These are phyloP conservation scores for Sebastes elongatus DNA, from an alignment of 2,797 vertebrate genomes.

Conservation along the genomic window DNA sequence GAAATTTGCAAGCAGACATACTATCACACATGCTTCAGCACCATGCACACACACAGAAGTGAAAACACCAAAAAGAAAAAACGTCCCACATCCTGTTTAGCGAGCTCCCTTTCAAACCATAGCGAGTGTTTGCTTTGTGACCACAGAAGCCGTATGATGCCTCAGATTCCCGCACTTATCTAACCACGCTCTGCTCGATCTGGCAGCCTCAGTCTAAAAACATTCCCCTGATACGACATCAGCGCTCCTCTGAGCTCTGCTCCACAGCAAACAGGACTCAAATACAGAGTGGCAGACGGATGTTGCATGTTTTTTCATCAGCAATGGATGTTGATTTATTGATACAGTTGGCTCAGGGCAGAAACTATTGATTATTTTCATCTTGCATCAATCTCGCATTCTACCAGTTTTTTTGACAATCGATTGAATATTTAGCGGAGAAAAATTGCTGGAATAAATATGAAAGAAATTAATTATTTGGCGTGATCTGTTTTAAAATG, in stretches of 20 bases:
- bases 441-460: neutral
- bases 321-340: neutral
- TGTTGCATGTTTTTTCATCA: neutral
- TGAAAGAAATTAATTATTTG: neutral
- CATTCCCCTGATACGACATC: constrained; percentile 36
- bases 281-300: neutral
- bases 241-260: constrained; percentile 8
- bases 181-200: constrained; percentile 28
- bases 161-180: constrained; percentile 36
- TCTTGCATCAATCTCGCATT: neutral
- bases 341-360: neutral
- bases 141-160: constrained; percentile 34
- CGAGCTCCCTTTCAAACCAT: constrained; percentile 15
- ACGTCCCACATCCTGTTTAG: constrained; percentile 47
- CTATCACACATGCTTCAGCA: constrained; percentile 6
- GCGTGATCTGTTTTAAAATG: neutral
- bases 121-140: constrained; percentile 30
- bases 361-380: neutral
- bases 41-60: neutral
- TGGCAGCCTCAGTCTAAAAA: constrained; percentile 29
- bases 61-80: constrained; percentile 20
- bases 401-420: neutral
- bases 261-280: constrained; percentile 17
- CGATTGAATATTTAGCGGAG: neutral
- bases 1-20: constrained; percentile 27